These are phyloP conservation scores for Phrynocephalus versicolor DNA, from an alignment of 2,113 vertebrate genomes.

Conservation along the genomic window DNA sequence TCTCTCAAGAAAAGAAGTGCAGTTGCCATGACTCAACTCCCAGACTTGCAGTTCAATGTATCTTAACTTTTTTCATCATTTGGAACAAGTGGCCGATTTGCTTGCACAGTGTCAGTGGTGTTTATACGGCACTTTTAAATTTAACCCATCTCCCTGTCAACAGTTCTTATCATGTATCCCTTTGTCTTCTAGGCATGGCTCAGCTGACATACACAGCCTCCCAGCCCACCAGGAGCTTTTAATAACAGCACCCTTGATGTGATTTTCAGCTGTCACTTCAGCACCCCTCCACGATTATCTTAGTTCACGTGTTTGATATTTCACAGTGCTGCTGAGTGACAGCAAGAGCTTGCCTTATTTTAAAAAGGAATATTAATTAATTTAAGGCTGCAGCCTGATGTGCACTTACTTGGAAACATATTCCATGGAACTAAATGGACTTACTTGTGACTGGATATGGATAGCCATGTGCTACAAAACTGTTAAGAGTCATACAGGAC, in stretches of 20 bases:
- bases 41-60: not conserved
- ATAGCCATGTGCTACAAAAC: not conserved
- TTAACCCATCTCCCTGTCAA: not conserved
- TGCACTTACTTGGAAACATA: not conserved
- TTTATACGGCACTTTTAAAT: not conserved
- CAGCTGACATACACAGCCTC: not conserved
- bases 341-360: not conserved
- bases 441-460: not conserved
- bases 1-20: too few relatives aligned
- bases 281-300: not conserved
- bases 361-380: not conserved
- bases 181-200: not conserved
- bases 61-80: not conserved
- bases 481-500: not conserved
- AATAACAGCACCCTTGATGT: not conserved
- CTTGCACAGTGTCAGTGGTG: not conserved
- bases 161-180: not conserved
- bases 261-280: constrained; percentile 6
- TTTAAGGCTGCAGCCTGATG: not conserved
- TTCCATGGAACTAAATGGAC: not conserved
- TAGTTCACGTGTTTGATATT: not conserved
- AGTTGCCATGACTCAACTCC: too few relatives aligned
- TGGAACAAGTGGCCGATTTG: not conserved
- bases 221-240: not conserved
- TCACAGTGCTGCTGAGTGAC: not conserved